Base-by-base conservation (phyloP, 2,888 invertebrate genomes). In the Troilus luridus region DNA sequence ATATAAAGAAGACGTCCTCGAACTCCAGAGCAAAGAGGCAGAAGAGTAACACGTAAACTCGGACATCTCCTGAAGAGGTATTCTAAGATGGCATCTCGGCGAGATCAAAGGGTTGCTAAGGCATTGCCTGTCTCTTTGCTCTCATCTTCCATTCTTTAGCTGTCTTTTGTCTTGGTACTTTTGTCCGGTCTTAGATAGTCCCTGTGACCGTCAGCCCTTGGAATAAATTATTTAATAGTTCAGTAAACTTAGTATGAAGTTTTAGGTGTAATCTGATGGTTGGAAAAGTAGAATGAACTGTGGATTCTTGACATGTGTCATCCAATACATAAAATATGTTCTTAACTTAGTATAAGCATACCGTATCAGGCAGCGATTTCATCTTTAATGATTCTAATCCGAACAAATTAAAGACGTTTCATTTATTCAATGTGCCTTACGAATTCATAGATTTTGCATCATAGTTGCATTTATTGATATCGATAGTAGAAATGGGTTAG, bases 51-150 rank as follows among this genome's bases (percentile, higher is more conserved):
- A 85, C n/a, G 85, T 85, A 56, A 56, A 85, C 56, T 58, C 85
- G 56, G 56, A 85, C 85, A 56, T 58, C 85, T n/a, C 8, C 81
- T 21, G 81, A 7, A 21, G 56, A n/a, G 85, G n/a, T 11, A 56
- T 85, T 85, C 85, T 56, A n/a, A 85, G 85, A 85, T 85, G 85
- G 56, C 54, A 85, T 85, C 85, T 85, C 85, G 85, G 85, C 54
- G 56, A 85, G 85, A 85, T 85, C n/a, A 85, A 85, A 85, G 85
- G 0, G 1, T n/a, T 56, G n/a, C 85, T 85, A 85, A 85, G 85
- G n/a, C 85, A 85, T 85, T 85, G 81, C 81, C 81, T 81, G n/a
- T 17, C 72, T 85, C 85, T 85, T 85, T 27, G 85, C 85, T 41
- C 85, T 10, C 85, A 41, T 85, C 56, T 19, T 54, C 85, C 85